Conservation (phyloP, 2,113 vertebrate genomes). For the Pongo abelii region DNA sequence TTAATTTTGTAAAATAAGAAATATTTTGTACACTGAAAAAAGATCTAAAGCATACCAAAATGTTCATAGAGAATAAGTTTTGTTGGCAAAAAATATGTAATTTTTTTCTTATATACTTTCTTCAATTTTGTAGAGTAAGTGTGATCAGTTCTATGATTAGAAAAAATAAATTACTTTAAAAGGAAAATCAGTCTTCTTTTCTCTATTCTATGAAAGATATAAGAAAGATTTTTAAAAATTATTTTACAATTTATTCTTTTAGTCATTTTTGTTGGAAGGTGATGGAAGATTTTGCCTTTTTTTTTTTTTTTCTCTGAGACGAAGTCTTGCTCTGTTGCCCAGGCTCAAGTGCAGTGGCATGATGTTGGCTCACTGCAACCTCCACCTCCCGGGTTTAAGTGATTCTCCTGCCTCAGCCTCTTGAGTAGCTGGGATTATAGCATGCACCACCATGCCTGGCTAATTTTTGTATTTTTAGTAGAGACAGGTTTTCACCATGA, state of each 20-base stretch:
- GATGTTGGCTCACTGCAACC: too few relatives aligned
- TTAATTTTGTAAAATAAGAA: neutral
- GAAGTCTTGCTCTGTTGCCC: too few relatives aligned
- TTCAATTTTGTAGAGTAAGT: neutral
- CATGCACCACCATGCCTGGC: too few relatives aligned
- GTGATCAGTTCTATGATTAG: neutral
- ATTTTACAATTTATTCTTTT: neutral
- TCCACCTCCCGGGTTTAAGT: too few relatives aligned
- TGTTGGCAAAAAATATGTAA: neutral
- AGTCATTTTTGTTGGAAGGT: neutral
- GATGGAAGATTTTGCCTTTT: too few relatives aligned
- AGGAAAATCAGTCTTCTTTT: constrained; percentile 11
- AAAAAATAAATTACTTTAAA: neutral
- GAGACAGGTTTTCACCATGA: too few relatives aligned
- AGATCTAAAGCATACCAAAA: neutral
- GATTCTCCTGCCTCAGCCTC: too few relatives aligned
- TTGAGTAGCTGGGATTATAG: too few relatives aligned
- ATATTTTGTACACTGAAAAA: neutral
- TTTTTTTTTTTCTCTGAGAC: too few relatives aligned
- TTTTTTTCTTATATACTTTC: neutral
- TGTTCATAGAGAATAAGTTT: neutral
- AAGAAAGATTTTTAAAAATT: neutral
- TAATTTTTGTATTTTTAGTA: too few relatives aligned
- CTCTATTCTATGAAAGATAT: neutral
- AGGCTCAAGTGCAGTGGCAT: too few relatives aligned